Conservation (phyloP, 2,797 vertebrate genomes). For the Premnoplex brunnescens region DNA sequence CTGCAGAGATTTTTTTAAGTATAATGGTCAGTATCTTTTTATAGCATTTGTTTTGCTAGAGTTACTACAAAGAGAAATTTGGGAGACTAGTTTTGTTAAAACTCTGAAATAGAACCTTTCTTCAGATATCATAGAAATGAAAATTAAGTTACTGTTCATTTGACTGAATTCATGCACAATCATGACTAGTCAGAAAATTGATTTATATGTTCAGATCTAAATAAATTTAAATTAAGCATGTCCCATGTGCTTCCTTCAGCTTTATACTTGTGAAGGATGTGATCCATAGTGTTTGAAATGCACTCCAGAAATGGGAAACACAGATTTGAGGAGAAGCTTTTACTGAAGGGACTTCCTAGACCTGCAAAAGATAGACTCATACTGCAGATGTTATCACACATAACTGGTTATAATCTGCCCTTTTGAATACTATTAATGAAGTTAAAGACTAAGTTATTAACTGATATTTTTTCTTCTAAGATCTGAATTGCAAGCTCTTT, state of each 20-base stretch:
- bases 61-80: not conserved
- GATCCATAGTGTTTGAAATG: not conserved
- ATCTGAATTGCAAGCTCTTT: not conserved
- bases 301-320: conserved; percentile 9
- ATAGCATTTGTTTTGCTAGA: not conserved
- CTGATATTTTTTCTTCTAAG: not conserved
- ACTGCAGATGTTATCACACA: not conserved
- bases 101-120: not conserved
- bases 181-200: not conserved
- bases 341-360: not conserved
- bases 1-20: not conserved
- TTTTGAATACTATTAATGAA: not conserved
- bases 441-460: not conserved
- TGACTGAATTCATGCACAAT: not conserved
- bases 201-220: not conserved
- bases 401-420: not conserved
- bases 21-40: not conserved
- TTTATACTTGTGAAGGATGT: not conserved
- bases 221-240: not conserved
- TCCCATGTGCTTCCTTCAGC: not conserved
- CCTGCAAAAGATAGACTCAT: not conserved
- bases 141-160: not conserved
- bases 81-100: not conserved
- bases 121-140: not conserved
- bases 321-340: not conserved